Base-by-base conservation (phyloP, 2,113 vertebrate species). In the Tiliqua scincoides region DNA sequence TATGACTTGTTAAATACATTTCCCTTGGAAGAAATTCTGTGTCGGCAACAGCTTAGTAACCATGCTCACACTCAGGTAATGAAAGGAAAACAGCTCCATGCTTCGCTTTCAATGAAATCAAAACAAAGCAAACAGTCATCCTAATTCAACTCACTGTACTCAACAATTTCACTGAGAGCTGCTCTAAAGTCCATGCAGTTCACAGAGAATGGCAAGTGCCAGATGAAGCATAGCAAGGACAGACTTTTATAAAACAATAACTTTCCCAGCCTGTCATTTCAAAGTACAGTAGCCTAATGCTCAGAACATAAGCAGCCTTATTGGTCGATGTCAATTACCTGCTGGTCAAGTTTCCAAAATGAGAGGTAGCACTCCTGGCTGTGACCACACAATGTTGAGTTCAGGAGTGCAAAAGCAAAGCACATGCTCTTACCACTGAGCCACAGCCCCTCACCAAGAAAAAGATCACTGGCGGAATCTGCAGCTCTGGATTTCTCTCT, bases 1-100 rank as follows among this genome's bases (percentile, higher is more conserved):
- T 1, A 8, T n/a, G 70, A 85, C 84, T 79, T 89, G 75, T 85
- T 59, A 57, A 78, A 37, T 25, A 86, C 57, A 43, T 70, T 89
- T 80, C 62, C 86, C 85, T 84, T 82, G 65, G 87, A 87, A 91
- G 63, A 17, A 72, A 74, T 87, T 9, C 0, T 0, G n/a, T 67
- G 72, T 43, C 62, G 71, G 52, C 1, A 88, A 72, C 20, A 48
- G 61, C 15, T 21, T 32, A 82, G 76, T 75, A 91, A 52, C 21
- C 52, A 77, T 25, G 81, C 71, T 73, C 73, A 37, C 3, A 76
- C 62, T 27, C 40, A 79, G 0, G 76, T 30, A 89, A 87, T 0
- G 2, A 48, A 14, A 68, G 52, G 62, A 25, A 48, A 78, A 59
- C 23, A 78, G 63, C 25, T 85, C 67, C 30, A 35, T 20, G 32